Percentiles rank a stretch among this genome's conserved stretches.
Conservation (phyloP, 2,113 vertebrate species). For the Chaetops frenatus region DNA sequence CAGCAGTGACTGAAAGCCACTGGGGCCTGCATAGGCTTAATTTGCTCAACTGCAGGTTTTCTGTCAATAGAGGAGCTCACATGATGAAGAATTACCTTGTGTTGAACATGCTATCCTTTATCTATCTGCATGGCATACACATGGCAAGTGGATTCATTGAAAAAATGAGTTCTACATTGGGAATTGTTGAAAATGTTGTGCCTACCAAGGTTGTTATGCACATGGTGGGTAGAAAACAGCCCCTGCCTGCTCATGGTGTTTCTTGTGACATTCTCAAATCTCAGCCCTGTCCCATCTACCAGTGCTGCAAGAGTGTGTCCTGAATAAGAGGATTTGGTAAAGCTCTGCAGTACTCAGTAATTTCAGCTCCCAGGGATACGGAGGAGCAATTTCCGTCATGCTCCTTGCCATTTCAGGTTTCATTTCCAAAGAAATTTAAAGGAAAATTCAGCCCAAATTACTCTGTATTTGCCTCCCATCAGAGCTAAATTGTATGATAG, state of each 20-base stretch:
- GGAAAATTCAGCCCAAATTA: neutral
- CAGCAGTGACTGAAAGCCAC: neutral
- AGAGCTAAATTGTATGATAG: neutral
- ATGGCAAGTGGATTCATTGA: neutral
- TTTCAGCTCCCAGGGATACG: neutral
- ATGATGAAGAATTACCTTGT: neutral
- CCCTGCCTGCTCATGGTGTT: neutral
- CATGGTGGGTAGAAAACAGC: neutral
- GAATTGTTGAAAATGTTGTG: neutral
- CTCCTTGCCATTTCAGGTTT: neutral
- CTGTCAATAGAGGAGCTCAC: neutral
- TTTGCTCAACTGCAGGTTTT: neutral
- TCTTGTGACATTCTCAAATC: neutral
- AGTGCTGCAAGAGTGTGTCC: neutral
- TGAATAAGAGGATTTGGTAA: constrained; percentile 8
- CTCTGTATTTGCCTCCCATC: neutral
- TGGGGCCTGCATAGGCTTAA: neutral
- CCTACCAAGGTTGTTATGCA: fast-evolving
- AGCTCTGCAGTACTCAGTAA: constrained; percentile 3
- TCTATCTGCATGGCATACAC: fast-evolving
- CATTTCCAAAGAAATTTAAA: neutral
- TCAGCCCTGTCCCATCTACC: neutral
- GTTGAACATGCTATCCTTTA: neutral
- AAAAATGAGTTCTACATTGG: neutral
- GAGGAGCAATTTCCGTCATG: neutral